Conservation (phyloP, 2,888 invertebrate species). For the Drosophila tanythrix region DNA sequence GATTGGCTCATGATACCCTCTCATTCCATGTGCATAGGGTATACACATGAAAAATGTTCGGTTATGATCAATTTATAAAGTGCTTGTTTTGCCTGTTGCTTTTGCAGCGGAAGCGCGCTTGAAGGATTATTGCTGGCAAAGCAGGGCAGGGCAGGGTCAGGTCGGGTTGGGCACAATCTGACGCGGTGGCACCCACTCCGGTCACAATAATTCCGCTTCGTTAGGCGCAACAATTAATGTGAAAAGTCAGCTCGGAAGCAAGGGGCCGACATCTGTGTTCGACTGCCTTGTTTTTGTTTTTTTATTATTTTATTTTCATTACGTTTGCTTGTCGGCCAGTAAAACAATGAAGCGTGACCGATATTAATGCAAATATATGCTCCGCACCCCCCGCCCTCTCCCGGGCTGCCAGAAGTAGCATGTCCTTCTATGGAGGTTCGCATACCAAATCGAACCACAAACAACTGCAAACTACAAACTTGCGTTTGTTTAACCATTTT, state of each 20-base stretch:
- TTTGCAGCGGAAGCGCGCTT: slow-evolving; percentile 71
- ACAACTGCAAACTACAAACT: slow-evolving; percentile 40
- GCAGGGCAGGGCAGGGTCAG: slow-evolving; percentile 1
- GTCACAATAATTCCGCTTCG: slow-evolving; percentile 73
- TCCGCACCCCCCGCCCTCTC: not conserved
- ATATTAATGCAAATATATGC: slow-evolving; percentile 67
- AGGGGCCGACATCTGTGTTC: slow-evolving; percentile 8
- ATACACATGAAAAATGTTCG: not conserved
- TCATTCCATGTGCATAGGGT: not conserved
- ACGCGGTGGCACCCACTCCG: slow-evolving; percentile 41
- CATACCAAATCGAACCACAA: not conserved
- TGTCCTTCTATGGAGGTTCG: slow-evolving; percentile 34
- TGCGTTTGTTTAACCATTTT: slow-evolving; percentile 55
- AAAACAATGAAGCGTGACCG: slow-evolving; percentile 73
- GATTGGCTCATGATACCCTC: not conserved
- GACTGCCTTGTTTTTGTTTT: not conserved
- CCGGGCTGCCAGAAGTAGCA: not conserved
- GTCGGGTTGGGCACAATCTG: slow-evolving; percentile 1
- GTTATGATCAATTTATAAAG: slow-evolving; percentile 18
- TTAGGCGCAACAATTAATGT: slow-evolving; percentile 75
- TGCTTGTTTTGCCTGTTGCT: slow-evolving; percentile 31
- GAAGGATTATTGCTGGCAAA: slow-evolving; percentile 60
- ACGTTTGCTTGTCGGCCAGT: slow-evolving; percentile 27
- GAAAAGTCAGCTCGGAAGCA: slow-evolving; percentile 14
- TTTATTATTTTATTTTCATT: not conserved